Evolutionary conservation across 1,140 invertebrate genomes (phyloP), one percentile per base, ranked within the genome.

Genomic region (Daktulosphaira vitifoliae): DNA sequence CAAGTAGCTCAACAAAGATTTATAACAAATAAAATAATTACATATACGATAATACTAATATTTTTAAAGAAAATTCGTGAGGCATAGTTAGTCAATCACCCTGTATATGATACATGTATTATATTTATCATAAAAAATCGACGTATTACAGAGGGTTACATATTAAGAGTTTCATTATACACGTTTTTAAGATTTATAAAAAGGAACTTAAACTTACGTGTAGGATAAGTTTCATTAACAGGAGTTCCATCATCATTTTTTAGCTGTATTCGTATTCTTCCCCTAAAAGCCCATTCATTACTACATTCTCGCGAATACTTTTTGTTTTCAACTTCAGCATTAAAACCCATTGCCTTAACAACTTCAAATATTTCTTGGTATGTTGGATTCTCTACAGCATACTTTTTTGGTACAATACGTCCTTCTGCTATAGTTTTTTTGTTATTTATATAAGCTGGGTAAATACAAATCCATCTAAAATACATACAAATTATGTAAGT

Each of bases 361-460:
- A 98, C 92, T 78, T 98, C 94, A 66, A 86, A 81, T 50, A 98
- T 98, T 76, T 99, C 96, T 71, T 88, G 83, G 73, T 87, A 86
- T 1, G 89, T 94, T 37, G 96, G 96, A 78, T 97, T 96, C 68
- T 96, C 90, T 2, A 98, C 87, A 73, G 89, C 92, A 74, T 87
- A 85, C 2, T 85, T 80, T 76, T 93, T 92, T 6, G 86, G 76
- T 22, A 99, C 76, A 69, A 85, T 83, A 23, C 96, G 80, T 8
- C 96, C 96, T 74, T 94, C 84, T 2, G 87, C 86, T 26, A 88
- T 72, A 0, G 90, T 92, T 76, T 92, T 96, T 72, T 92, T 96
- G 68, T 85, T 93, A 72, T 98, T 98, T 20, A 98, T 80, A 71
- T 98, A 98, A 0, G 91, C 85, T 42, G 96, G 96, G 78, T 98